Evolutionary conservation across 2,888 invertebrate species (phyloP).

Genomic region (Eugnorisma glareosa): DNA sequence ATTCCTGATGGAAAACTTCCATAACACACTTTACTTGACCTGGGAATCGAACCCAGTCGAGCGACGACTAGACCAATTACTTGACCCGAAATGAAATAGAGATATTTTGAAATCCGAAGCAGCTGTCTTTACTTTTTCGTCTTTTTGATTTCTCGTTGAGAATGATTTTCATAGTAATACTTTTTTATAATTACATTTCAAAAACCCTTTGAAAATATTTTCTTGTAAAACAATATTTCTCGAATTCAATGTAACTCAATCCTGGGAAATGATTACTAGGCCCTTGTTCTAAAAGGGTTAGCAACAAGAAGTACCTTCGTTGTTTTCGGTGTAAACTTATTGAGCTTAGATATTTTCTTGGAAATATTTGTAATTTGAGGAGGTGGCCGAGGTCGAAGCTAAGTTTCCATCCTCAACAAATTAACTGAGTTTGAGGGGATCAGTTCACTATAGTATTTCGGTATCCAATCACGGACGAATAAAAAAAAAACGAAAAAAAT

Average conservation of each 20-base stretch:
- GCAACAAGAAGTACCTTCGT: slow-evolving; percentile 7
- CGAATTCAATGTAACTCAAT: slow-evolving; percentile 37
- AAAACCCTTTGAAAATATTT: slow-evolving; percentile 32
- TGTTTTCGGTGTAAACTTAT: not conserved
- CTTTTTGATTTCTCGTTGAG: not conserved
- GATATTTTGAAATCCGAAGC: not conserved
- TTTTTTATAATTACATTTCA: slow-evolving; percentile 27
- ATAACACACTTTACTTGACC: not conserved
- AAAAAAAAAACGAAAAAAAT: not conserved
- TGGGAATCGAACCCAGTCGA: not conserved
- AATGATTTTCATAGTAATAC: slow-evolving; percentile 4
- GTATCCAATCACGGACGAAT: not conserved
- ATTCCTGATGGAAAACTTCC: no score
- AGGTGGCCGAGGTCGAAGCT: not conserved
- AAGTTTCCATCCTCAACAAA: not conserved
- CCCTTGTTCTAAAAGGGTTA: slow-evolving; percentile 24
- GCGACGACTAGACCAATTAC: not conserved
- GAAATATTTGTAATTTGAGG: slow-evolving; percentile 13
- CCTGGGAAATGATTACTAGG: slow-evolving; percentile 4
- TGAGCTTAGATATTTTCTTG: slow-evolving; percentile 10
- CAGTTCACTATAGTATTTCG: not conserved
- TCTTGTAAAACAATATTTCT: slow-evolving; percentile 45
- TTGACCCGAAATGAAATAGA: not conserved
- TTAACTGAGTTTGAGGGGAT: not conserved
- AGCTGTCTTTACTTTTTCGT: not conserved